Conservation (phyloP, 2,113 vertebrate species). For the Brachypteracias leptosomus region DNA sequence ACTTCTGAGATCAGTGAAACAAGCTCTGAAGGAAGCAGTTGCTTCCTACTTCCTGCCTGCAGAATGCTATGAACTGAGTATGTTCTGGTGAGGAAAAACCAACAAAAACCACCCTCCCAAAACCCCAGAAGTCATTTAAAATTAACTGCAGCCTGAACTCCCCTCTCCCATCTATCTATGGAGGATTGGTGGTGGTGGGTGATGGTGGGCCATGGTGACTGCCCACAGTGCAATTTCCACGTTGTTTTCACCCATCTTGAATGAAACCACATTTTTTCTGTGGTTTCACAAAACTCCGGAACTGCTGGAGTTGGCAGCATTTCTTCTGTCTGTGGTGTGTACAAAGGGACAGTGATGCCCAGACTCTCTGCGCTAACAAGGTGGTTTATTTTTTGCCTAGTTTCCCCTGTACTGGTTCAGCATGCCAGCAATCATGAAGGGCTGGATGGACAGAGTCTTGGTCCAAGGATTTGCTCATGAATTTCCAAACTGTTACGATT, state of each 20-base stretch:
- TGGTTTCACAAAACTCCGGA: too few species aligned
- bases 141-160: not conserved
- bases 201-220: not conserved
- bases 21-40: not conserved
- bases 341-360: not conserved
- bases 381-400: slow-evolving; percentile 32
- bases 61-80: not conserved
- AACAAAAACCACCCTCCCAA: not conserved
- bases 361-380: not conserved
- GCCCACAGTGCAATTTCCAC: not conserved
- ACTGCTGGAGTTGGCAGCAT: too few species aligned
- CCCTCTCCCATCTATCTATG: not conserved
- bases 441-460: slow-evolving; percentile 80
- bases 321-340: not conserved
- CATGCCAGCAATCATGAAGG: slow-evolving; percentile 78
- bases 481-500: slow-evolving; percentile 49
- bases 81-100: not conserved
- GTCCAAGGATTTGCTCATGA: slow-evolving; percentile 75
- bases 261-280: not conserved
- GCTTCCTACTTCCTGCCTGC: not conserved
- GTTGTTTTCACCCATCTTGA: not conserved
- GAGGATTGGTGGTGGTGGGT: too few species aligned
- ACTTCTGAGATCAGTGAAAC: not conserved
- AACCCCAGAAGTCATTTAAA: not conserved
- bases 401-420: slow-evolving; percentile 80